Conservation (phyloP, 2,888 invertebrate species). For the Parascotia fuliginaria region DNA sequence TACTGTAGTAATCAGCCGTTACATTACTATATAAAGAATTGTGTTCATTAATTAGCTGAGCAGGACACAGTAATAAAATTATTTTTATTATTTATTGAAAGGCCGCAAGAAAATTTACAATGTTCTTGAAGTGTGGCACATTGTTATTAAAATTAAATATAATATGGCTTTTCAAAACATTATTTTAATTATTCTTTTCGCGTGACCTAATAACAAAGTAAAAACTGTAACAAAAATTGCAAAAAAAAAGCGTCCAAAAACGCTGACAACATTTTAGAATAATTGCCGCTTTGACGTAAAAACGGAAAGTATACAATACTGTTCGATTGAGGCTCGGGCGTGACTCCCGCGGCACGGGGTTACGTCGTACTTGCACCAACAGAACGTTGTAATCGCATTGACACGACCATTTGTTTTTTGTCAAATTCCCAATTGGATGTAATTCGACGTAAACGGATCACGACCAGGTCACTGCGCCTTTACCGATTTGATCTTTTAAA, state of each 20-base stretch:
- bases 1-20: too few species aligned
- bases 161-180: too few species aligned
- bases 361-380: slow-evolving; percentile 22
- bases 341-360: slow-evolving; percentile 45
- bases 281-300: slow-evolving; percentile 45
- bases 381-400: slow-evolving; percentile 44
- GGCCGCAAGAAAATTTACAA: too few species aligned
- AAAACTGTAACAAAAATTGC: slow-evolving; percentile 6
- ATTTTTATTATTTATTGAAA: too few species aligned
- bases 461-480: slow-evolving; percentile 40
- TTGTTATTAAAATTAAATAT: too few species aligned
- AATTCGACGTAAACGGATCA: slow-evolving; percentile 39
- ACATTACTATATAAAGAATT: too few species aligned
- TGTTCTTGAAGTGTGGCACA: too few species aligned
- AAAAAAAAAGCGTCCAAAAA: slow-evolving; percentile 21
- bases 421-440: slow-evolving; percentile 24
- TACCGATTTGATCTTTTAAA: slow-evolving; percentile 21
- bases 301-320: slow-evolving; percentile 47
- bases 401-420: slow-evolving; percentile 46
- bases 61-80: too few species aligned
- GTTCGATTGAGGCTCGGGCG: slow-evolving; percentile 37
- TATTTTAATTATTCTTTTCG: too few species aligned
- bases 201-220: too few species aligned
- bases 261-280: slow-evolving; percentile 31
- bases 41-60: too few species aligned